Evolutionary conservation across 2,888 invertebrate genomes (phyloP), one percentile per base, ranked within the genome.

Genomic region (Cyrtodaria siliqua): DNA sequence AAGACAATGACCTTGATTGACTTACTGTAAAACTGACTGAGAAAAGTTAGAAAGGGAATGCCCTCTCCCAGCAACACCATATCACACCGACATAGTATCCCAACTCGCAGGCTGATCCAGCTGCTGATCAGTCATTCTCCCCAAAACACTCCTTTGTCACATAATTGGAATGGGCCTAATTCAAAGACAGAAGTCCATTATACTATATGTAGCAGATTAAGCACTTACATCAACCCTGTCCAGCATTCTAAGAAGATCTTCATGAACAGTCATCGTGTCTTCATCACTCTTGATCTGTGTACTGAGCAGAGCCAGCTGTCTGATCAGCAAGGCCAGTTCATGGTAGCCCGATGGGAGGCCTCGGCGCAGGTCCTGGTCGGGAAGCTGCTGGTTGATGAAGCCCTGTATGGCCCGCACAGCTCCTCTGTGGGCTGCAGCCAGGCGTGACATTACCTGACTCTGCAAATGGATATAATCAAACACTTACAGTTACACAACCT

Each of bases 321-420:
- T 71, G 8, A 91, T 83, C 42, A 91, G 74, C 8, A 86, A 69
- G 12, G 86, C 82, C 57, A 91, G 71, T 64, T 91, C 91, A 44
- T 84, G 83, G 81, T 88, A 91, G 29, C 83, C 80, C 14, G 86
- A 62, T 1, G 91, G 91, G 2, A 91, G 83, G 26, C 90, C 90
- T 40, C 74, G 61, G 8, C 79, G 75, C n/a, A 89, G 71, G 53
- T 87, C 86, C 40, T 88, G 86, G 57, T 83, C 79, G 2, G 90
- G 88, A 6, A 92, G 82, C 53, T 82, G 83, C 52, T 83, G 83
- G 40, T 82, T 85, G 1, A 89, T 86, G 62, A 90, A 90, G n/a
- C 86, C 78, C 78, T 91, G 90, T n/a, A 92, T 85, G 0, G 89
- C 86, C 55, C 89, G 72, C n/a, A 89, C 86, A 4, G 89, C 88